These are phyloP conservation scores for Hyphantria cunea DNA, from an alignment of 1,140 invertebrate species.

Conservation along the genomic window DNA sequence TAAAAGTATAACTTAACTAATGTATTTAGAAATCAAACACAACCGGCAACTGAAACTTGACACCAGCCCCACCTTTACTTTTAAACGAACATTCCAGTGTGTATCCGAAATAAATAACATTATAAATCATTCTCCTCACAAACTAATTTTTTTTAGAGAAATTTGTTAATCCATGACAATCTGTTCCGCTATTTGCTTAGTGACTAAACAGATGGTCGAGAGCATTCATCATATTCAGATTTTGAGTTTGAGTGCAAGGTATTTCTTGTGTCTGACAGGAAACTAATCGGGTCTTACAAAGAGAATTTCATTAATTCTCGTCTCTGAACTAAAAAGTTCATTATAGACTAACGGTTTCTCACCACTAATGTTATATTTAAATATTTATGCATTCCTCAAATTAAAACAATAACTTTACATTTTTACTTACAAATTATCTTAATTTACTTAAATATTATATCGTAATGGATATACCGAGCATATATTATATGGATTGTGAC, in stretches of 20 bases:
- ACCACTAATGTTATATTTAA: neutral
- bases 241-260: conserved; percentile 61
- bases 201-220: conserved; percentile 72
- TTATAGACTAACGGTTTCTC: neutral
- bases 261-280: conserved; percentile 43
- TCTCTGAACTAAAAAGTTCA: conserved; percentile 13
- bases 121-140: conserved; percentile 74
- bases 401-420: neutral
- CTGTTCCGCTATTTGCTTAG: conserved; percentile 81
- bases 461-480: too few species aligned
- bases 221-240: conserved; percentile 69
- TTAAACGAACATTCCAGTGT: conserved; percentile 62
- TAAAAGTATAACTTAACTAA: conserved; percentile 17
- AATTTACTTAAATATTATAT: too few species aligned
- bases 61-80: conserved; percentile 41
- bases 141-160: conserved; percentile 55
- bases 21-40: conserved; percentile 43
- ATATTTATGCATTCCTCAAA: neutral
- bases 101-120: conserved; percentile 74
- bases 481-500: too few species aligned
- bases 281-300: conserved; percentile 45
- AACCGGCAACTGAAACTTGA: conserved; percentile 40
- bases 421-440: too few species aligned
- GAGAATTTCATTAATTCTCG: conserved; percentile 32
- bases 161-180: conserved; percentile 78